Conservation (phyloP, 1,140 invertebrate genomes). For the Drosophila arawakana region DNA sequence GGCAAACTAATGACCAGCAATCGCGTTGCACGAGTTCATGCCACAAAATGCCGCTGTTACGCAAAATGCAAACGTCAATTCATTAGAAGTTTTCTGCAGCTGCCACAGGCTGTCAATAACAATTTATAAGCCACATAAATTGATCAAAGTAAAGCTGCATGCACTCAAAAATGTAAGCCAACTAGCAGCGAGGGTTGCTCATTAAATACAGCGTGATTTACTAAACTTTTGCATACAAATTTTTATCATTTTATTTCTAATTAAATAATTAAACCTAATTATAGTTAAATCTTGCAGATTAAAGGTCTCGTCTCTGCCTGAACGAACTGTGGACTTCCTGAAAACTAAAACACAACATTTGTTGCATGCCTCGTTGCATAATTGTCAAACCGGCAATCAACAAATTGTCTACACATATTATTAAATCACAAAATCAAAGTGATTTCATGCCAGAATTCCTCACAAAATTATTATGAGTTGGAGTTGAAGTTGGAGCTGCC, state of each 20-base stretch:
- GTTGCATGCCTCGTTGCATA: slow-evolving; percentile 36
- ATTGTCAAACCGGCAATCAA: slow-evolving; percentile 41
- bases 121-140: slow-evolving; percentile 20
- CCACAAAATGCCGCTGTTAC: slow-evolving; percentile 48
- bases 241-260: background rate
- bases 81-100: slow-evolving; percentile 48
- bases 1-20: slow-evolving; percentile 34
- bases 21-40: slow-evolving; percentile 26
- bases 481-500: slow-evolving; percentile 39
- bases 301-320: slow-evolving; percentile 1
- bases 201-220: background rate
- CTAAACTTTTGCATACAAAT: too few relatives aligned
- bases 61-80: slow-evolving; percentile 45
- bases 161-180: too few relatives aligned
- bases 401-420: slow-evolving; percentile 23
- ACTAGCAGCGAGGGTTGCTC: background rate
- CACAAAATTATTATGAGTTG: slow-evolving; percentile 58
- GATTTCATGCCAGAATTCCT: slow-evolving; percentile 71
- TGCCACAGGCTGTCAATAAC: slow-evolving; percentile 36
- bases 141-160: background rate
- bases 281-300: background rate
- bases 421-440: slow-evolving; percentile 23
- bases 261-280: background rate
- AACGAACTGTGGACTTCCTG: background rate
- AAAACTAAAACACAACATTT: slow-evolving; percentile 38